Evolutionary conservation across 2,888 invertebrate species (phyloP).

Genomic region (Zele albiditarsus): DNA sequence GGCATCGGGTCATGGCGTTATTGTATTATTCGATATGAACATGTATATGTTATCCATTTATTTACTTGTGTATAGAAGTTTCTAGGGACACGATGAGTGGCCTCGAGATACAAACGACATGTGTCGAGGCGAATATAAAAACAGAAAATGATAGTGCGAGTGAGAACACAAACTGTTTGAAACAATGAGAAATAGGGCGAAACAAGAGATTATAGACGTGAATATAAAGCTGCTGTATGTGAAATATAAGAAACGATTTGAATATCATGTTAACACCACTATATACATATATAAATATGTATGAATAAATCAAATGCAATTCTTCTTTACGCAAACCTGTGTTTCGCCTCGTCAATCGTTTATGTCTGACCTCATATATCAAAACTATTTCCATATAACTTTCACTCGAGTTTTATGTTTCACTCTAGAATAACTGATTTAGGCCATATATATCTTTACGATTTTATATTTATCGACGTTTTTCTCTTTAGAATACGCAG

Average conservation of each 20-base stretch:
- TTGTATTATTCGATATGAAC: neutral
- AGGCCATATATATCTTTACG: no score
- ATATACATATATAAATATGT: neutral
- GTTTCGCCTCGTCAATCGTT: no score
- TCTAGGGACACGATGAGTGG: conserved; percentile 1
- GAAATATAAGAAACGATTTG: neutral
- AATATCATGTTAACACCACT: neutral
- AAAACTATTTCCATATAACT: no score
- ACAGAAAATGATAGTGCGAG: neutral
- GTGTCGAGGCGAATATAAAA: neutral
- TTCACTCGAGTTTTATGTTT: no score
- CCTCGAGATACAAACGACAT: conserved; percentile 3
- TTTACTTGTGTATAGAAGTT: conserved; percentile 2
- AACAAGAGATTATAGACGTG: neutral
- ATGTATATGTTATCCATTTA: neutral
- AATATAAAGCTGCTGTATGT: neutral
- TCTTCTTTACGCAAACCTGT: neutral
- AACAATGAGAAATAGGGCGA: conserved; percentile 3
- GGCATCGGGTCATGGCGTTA: neutral
- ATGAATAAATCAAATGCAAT: neutral
- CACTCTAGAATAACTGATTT: no score
- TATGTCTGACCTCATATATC: no score
- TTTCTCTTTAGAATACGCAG: no score
- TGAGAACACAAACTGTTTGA: neutral
- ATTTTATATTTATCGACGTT: no score